Conservation (phyloP, 1,140 invertebrate genomes). For the Lasioglossum baleicum region DNA sequence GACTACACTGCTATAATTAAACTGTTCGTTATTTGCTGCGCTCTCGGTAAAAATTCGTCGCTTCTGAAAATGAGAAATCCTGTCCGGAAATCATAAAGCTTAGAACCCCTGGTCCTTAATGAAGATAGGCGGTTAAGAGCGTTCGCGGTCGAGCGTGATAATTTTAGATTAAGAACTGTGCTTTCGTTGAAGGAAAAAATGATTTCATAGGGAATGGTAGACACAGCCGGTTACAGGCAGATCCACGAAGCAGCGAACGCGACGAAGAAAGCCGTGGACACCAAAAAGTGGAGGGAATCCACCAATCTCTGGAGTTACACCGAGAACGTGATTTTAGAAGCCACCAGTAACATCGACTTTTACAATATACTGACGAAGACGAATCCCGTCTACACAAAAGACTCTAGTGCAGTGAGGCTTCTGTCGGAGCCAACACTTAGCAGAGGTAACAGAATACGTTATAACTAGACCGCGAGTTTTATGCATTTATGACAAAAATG, state of each 20-base stretch:
- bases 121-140: no score
- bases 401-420: neutral
- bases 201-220: constrained; percentile 82
- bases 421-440: neutral
- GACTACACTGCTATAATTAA: no score
- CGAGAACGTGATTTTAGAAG: constrained; percentile 81
- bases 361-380: constrained; percentile 88
- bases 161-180: no score
- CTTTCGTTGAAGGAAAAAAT: neutral
- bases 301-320: constrained; percentile 84
- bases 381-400: accelerated
- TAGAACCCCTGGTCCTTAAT: no score
- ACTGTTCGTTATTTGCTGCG: no score
- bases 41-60: no score
- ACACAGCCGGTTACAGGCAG: constrained; percentile 81
- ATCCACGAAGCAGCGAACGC: constrained; percentile 79
- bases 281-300: constrained; percentile 80
- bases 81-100: no score
- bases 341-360: constrained; percentile 86
- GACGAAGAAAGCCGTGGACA: constrained; percentile 80
- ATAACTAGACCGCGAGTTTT: no score
- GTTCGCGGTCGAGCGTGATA: no score
- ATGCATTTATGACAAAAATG: no score
- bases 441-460: neutral
- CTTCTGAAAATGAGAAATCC: no score